Base-by-base conservation (phyloP, 2,888 invertebrate genomes). In the Drosophila niveifrons region DNA sequence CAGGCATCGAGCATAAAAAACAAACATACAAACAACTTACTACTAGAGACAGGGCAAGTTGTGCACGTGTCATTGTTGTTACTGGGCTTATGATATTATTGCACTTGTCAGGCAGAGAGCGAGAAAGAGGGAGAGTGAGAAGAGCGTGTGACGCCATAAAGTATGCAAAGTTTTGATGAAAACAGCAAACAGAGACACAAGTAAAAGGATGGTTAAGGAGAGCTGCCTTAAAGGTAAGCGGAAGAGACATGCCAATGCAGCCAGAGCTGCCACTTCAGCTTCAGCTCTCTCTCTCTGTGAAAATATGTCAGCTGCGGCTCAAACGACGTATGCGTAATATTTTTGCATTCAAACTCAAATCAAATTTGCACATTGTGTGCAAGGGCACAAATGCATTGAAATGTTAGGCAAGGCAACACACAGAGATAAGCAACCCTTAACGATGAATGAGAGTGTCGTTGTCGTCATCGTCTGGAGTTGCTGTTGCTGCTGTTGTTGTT, bases 111-210 rank as follows among this genome's bases (percentile, higher is more conserved):
- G 70, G 56, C 41, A 59, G 55, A 66, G 17, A 53, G 43, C 43
- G 17, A 55, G 11, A 61, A 2, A 29, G 29, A 17, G 36, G 44
- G 28, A 13, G 13, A 15, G 28, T 29, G 15, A 39, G 31, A n/a
- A 13, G 9, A n/a, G 36, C 7, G n/a, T n/a, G 36, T 11, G 65
- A 55, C 63, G 62, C 66, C 77, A 74, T 78, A 77, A 83, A 88
- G 89, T 86, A 88, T 86, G 85, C 88, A 88, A 85, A 84, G 87
- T 88, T 87, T 77, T 82, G n/a, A 83, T 87, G 87, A 83, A 83
- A 84, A 87, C 84, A 82, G 68, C 74, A 82, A 87, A 75, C 82
- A 79, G 64, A 23, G 6, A 6, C 23, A 64, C 76, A 73, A 66
- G 52, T 56, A 68, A 57, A 23, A 44, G 52, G 39, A 57, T 8